Evolutionary conservation across 2,888 invertebrate species (phyloP).

Genomic region (Hyposoter dolosus): DNA sequence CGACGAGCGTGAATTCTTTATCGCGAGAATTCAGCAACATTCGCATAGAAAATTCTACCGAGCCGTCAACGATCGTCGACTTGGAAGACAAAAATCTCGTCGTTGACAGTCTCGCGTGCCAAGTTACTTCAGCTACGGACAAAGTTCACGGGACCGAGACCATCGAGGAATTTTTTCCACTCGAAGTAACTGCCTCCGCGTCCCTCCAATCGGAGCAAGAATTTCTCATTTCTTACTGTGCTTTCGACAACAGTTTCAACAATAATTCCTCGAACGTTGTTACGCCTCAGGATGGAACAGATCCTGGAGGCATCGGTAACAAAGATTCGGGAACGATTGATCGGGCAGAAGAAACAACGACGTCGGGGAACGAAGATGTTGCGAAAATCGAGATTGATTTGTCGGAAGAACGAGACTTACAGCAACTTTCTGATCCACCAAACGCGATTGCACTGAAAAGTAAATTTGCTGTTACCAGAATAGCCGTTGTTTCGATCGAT

Average conservation of each 20-base stretch:
- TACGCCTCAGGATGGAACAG: not conserved
- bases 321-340: slow-evolving; percentile 5
- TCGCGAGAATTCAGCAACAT: slow-evolving; percentile 46
- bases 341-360: not conserved
- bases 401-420: not conserved
- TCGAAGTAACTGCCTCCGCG: slow-evolving; percentile 34
- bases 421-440: not conserved
- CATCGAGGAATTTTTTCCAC: slow-evolving; percentile 59
- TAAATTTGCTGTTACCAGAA: slow-evolving; percentile 29
- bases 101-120: not conserved
- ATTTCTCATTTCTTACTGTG: not conserved
- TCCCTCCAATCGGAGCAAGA: not conserved
- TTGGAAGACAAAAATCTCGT: slow-evolving; percentile 2
- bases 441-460: slow-evolving; percentile 6
- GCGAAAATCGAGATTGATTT: not conserved
- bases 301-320: not conserved
- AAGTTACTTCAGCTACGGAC: not conserved
- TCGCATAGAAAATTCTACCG: slow-evolving; percentile 38
- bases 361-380: not conserved
- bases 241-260: not conserved
- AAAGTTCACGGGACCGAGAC: slow-evolving; percentile 41
- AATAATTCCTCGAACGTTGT: not conserved
- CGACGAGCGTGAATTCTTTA: slow-evolving; percentile 25
- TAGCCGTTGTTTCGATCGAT: slow-evolving; percentile 32
- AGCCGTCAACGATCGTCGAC: slow-evolving; percentile 38